phyloP scores from a whole-genome alignment of 2,797 vertebrate genomes.

The Rhyacichthys aspro region DNA sequence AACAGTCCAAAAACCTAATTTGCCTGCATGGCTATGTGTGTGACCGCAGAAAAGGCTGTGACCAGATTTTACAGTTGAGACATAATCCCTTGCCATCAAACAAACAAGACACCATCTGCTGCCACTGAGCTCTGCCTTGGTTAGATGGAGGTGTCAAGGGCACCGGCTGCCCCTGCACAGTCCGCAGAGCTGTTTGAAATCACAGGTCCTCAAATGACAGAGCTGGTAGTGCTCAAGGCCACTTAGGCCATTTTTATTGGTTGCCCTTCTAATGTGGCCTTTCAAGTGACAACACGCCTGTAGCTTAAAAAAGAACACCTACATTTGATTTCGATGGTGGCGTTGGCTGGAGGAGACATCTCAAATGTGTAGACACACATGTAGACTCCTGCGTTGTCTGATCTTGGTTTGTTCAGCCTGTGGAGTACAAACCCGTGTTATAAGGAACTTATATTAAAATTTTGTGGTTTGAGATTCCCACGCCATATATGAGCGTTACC shows the following conservation, averaged over 20 bases:
- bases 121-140: constrained; percentile 70
- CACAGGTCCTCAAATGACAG: constrained; percentile 57
- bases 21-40: constrained; percentile 36
- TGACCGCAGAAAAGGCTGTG: constrained; percentile 59
- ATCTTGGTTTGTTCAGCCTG: constrained; percentile 90
- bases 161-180: constrained; percentile 56
- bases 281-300: constrained; percentile 17
- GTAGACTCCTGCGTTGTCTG: constrained; percentile 91
- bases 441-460: not conserved
- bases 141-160: constrained; percentile 74
- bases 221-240: constrained; percentile 45
- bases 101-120: constrained; percentile 83
- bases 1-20: constrained; percentile 46
- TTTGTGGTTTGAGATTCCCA: not conserved
- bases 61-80: constrained; percentile 67
- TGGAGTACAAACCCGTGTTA: constrained; percentile 26
- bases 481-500: constrained; percentile 67
- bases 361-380: constrained; percentile 90
- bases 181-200: constrained; percentile 57
- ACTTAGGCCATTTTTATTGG: constrained; percentile 32
- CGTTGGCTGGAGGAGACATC: constrained; percentile 84
- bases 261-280: constrained; percentile 31
- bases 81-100: constrained; percentile 77
- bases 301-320: constrained; percentile 60
- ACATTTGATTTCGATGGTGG: constrained; percentile 96